Base-by-base conservation (phyloP, 1,140 invertebrate genomes). In the Drosophila watanabei region DNA sequence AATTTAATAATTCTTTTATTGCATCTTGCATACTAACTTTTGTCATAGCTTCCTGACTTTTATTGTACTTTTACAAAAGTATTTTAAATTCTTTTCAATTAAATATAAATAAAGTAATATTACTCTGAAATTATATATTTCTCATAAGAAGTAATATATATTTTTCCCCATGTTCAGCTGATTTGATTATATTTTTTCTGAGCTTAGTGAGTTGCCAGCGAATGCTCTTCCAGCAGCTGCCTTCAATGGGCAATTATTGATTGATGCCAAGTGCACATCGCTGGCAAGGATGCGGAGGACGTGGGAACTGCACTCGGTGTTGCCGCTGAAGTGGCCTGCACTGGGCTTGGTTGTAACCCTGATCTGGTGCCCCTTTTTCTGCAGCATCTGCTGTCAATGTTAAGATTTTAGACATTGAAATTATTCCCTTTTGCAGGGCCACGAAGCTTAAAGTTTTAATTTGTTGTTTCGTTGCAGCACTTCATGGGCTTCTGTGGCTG, bases 371-470 rank as follows among this genome's bases (percentile, higher is more conserved):
- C 86, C 84, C 43, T 77, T 82, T 82, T 79, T 77, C 64, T 71
- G 75, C 84, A 73, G 84, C 84, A 76, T 80, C 62, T 75, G 79
- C 69, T 69, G 85, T 85, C 85, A 88, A 90, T 90, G 86, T 88
- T 90, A 90, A 90, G 86, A 82, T 90, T 79, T 90, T 86, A 82
- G 86, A 80, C 86, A 90, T 90, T 90, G 86, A 90, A 86, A 90
- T 82, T 75, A 60, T 78, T 75, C 69, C 41, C 20, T 82, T 84
- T 75, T 75, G 46, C 69, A 48, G 63, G 62, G 32, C 56, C 56
- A 30, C 28, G 63, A 58, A 60, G 64, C 62, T 89, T 88, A 68
- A 89, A 80, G 64, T 80, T 76, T 72, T 77, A 69, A 87, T 87
- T 76, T 87, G 52, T 75, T 75, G 51, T 69, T 69, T 45, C 52